Conservation (phyloP, 2,888 invertebrate genomes). For the Polyploca ridens region DNA sequence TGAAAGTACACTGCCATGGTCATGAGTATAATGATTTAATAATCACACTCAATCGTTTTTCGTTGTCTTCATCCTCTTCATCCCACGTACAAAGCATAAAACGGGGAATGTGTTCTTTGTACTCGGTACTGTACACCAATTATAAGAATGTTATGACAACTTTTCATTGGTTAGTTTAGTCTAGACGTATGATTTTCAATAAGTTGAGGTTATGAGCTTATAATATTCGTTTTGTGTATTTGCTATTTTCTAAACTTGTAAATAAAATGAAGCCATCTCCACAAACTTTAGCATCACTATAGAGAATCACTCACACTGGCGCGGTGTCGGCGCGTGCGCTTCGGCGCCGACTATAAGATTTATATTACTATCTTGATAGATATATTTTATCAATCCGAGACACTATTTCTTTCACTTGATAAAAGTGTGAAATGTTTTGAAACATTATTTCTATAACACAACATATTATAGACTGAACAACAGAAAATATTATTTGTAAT, state of each 20-base stretch:
- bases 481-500: too few species aligned
- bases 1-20: slow-evolving; percentile 34
- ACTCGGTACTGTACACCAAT: slow-evolving; percentile 6
- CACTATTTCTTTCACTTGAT: slow-evolving; percentile 20
- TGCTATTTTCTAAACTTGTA: neutral
- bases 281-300: slow-evolving; percentile 31
- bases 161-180: neutral
- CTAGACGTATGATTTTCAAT: slow-evolving; percentile 5
- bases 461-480: too few species aligned
- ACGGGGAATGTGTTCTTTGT: slow-evolving; percentile 20
- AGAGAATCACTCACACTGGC: slow-evolving; percentile 20
- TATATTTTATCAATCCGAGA: slow-evolving; percentile 30
- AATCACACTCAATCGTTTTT: slow-evolving; percentile 15
- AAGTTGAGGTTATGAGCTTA: slow-evolving; percentile 11
- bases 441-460: neutral
- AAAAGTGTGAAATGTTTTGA: slow-evolving; percentile 6
- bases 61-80: slow-evolving; percentile 18
- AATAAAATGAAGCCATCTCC: slow-evolving; percentile 32
- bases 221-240: neutral
- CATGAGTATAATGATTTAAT: slow-evolving; percentile 21
- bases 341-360: slow-evolving; percentile 49
- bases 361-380: slow-evolving; percentile 40
- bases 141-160: neutral
- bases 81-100: slow-evolving; percentile 22
- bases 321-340: slow-evolving; percentile 17